A percentile compares a stretch with the other conserved stretches of the same genome.
Conservation (phyloP, 2,113 vertebrate species). For the Cephalopterus ornatus region DNA sequence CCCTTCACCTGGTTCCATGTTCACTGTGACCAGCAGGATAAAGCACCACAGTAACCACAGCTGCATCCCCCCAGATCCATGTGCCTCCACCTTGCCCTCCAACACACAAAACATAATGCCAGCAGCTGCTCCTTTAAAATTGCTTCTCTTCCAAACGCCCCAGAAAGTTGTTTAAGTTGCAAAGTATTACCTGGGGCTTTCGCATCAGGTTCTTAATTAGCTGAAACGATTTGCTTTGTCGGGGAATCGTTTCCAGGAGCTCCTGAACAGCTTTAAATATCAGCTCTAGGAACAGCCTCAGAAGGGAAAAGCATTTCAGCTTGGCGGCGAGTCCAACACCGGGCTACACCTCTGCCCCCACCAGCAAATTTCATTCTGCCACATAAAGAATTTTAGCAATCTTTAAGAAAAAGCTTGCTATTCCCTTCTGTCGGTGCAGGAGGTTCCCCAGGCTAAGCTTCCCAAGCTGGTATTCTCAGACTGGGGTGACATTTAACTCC, state of each 20-base stretch:
- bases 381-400: not conserved
- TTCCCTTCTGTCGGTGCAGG: not conserved
- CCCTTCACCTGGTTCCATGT: accelerated
- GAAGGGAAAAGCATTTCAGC: not conserved
- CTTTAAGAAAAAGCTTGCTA: not conserved
- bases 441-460: not conserved
- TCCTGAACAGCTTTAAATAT: conserved; percentile 31
- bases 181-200: conserved; percentile 49
- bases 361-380: not conserved
- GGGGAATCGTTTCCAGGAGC: conserved; percentile 30
- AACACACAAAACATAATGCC: not conserved
- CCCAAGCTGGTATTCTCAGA: not conserved
- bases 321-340: not conserved
- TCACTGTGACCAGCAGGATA: not conserved
- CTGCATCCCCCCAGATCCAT: accelerated
- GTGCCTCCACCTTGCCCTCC: not conserved
- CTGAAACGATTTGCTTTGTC: conserved; percentile 37
- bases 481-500: not conserved
- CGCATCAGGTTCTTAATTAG: conserved; percentile 50
- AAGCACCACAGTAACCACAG: not conserved
- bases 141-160: conserved; percentile 1
- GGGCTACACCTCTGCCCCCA: not conserved
- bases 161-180: conserved; percentile 53
- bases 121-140: not conserved
- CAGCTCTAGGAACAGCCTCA: not conserved